Evolutionary conservation across 2,113 vertebrate genomes (phyloP).

Genomic region (Anguilla japonica): DNA sequence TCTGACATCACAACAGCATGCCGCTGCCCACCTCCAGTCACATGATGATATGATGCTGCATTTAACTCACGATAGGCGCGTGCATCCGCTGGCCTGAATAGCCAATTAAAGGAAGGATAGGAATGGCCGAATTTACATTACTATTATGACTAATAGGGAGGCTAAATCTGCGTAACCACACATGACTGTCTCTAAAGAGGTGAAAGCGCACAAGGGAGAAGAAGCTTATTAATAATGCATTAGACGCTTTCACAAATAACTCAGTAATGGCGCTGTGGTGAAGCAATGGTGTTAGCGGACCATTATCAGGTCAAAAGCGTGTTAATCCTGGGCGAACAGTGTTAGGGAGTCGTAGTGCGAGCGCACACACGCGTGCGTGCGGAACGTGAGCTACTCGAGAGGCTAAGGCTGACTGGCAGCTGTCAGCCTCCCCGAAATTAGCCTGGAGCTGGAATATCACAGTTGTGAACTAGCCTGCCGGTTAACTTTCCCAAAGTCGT

Average conservation of each 20-base stretch:
- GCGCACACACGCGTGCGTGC: background rate
- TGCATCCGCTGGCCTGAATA: background rate
- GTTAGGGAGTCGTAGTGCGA: background rate
- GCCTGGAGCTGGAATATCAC: background rate
- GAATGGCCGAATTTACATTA: background rate
- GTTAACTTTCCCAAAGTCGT: background rate
- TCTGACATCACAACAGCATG: conserved; percentile 31
- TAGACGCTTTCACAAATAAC: background rate
- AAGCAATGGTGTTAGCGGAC: background rate
- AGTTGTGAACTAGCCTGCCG: background rate
- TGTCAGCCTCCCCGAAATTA: background rate
- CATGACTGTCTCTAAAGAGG: background rate
- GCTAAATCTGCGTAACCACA: background rate
- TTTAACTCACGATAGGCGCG: background rate
- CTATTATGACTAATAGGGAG: background rate
- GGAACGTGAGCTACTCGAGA: background rate
- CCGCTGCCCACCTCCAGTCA: background rate
- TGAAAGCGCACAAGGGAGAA: background rate
- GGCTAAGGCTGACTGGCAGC: background rate
- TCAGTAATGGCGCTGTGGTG: background rate
- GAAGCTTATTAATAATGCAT: background rate
- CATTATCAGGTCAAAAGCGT: background rate
- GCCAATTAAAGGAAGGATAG: background rate
- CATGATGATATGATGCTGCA: background rate
- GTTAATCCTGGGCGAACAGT: background rate